Base-by-base conservation (phyloP, 2,113 vertebrate species). In the Lampris megalopsis region DNA sequence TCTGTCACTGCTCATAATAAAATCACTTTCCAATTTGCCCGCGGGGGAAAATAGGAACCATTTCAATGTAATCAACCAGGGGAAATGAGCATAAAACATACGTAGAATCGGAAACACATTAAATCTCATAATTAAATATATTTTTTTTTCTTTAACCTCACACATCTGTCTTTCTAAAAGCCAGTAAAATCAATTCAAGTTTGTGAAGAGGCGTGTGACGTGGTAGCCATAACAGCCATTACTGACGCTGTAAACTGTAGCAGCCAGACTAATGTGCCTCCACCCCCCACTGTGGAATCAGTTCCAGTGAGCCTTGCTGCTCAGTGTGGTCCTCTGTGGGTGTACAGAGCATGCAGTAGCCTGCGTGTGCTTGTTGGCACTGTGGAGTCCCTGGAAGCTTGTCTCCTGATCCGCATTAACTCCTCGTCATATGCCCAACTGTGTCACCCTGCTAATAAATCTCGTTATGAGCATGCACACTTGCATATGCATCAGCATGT, bases 1-100 rank as follows among this genome's bases (percentile, higher is more conserved):
- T 66, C 68, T 36, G 60, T 71, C 70, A 79, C 62, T 63, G 69
- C 40, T 77, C 49, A 43, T 68, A 62, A 62, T 80, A 40, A 78
- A 75, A 74, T 78, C 68, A 53, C 24, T 52, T 63, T 67, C 48
- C 59, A 73, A 45, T 79, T 71, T 75, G 38, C 68, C 75, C 65
- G 77, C 57, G 45, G 69, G 54, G 37, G 24, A 71, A 79, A 60
- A 56, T 62, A 9, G 48, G 63, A 41, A 63, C 40, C 13, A 41
- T 74, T 82, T 82, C 49, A 82, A 70, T 79, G 53, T 67, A 57
- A 82, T 73, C 56, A 77, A 74, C 63, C 38, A 38, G 63, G 40
- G 59, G 43, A 59, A 79, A 69, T 1, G 11, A 79, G 59, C 24
- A 35, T 60, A 45, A 53, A 68, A 82, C n/a, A 5, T 9, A 6